Conservation (phyloP, 2,888 invertebrate genomes). For the Epistrophe eligans region DNA sequence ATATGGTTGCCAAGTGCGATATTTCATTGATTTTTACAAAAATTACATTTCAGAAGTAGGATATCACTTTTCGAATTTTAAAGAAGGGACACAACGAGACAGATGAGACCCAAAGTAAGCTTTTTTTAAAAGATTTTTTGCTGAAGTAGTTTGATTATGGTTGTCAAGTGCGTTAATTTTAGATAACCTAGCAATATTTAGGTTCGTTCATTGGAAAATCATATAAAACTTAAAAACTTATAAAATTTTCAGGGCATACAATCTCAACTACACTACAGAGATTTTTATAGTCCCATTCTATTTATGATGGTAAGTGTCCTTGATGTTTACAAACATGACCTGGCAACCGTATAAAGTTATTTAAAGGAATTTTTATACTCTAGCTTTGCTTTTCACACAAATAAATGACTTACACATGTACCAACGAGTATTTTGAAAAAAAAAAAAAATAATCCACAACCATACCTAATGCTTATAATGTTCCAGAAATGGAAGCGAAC, state of each 20-base stretch:
- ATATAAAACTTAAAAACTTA: too few relatives aligned
- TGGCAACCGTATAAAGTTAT: conserved; percentile 43
- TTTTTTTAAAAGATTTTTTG: too few relatives aligned
- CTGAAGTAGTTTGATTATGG: too few relatives aligned
- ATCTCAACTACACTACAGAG: too few relatives aligned
- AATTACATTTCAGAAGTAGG: not conserved
- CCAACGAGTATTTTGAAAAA: too few relatives aligned
- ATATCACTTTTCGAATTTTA: not conserved
- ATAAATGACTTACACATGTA: conserved; percentile 38
- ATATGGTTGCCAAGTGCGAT: conserved; percentile 42
- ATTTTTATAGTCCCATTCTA: not conserved
- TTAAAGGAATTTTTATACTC: conserved; percentile 23
- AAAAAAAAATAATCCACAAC: conserved; percentile 36
- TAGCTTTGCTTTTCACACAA: not conserved
- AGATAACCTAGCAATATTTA: too few relatives aligned
- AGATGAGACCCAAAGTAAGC: too few relatives aligned
- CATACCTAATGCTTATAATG: not conserved
- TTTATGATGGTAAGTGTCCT: too few relatives aligned
- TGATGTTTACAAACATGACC: not conserved
- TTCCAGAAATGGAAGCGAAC: conserved; percentile 64
- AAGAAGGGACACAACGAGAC: too few relatives aligned
- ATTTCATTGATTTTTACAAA: not conserved
- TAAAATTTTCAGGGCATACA: too few relatives aligned
- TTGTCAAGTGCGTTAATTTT: too few relatives aligned
- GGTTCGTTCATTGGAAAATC: too few relatives aligned